These are phyloP conservation scores for Anhinga rufa DNA, from an alignment of 2,113 vertebrate species.

Conservation along the genomic window DNA sequence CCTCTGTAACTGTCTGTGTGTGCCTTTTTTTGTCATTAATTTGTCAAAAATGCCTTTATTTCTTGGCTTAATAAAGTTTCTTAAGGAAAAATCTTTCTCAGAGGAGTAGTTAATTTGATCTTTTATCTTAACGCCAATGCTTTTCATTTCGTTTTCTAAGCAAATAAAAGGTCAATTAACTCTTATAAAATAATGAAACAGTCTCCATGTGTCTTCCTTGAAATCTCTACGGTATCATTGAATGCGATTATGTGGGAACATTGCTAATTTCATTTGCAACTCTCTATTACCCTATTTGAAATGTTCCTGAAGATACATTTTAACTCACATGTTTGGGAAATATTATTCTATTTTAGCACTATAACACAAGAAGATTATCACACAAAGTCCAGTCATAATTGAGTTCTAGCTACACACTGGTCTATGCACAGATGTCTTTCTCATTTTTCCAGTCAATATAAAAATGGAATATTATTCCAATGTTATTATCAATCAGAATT, in stretches of 20 bases:
- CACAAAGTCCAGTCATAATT: not conserved
- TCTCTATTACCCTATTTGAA: not conserved
- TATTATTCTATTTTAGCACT: not conserved
- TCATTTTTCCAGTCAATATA: not conserved
- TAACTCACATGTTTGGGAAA: not conserved
- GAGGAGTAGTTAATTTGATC: not conserved
- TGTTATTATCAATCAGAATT: not conserved
- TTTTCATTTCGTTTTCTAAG: not conserved
- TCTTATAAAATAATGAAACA: not conserved
- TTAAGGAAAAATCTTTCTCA: slow-evolving; percentile 8
- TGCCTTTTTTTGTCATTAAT: not conserved
- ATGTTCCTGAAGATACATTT: not conserved
- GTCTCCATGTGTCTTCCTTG: not conserved
- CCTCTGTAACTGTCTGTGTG: not conserved
- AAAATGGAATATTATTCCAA: not conserved
- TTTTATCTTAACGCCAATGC: not conserved
- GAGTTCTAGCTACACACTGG: not conserved
- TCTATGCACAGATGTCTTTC: not conserved
- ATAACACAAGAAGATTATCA: not conserved
- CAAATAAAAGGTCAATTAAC: not conserved
- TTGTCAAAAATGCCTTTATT: not conserved
- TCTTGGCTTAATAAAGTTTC: not conserved
- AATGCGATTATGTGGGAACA: not conserved
- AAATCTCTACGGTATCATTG: not conserved
- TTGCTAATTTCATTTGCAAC: not conserved